Conservation (phyloP, 2,797 vertebrate genomes). For the Avahi laniger region DNA sequence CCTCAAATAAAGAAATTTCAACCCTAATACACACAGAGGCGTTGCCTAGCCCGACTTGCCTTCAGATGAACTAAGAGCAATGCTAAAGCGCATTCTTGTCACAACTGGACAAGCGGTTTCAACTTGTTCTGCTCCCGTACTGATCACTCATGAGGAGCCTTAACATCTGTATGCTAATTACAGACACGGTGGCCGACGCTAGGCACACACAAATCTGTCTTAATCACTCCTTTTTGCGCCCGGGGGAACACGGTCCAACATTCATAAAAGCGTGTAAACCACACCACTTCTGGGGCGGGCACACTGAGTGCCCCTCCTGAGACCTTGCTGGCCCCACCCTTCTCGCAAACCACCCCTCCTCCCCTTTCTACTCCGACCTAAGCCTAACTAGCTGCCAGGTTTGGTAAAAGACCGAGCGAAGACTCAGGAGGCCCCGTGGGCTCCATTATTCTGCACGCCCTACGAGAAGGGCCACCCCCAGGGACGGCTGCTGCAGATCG, state of each 20-base stretch:
- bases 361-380: background rate
- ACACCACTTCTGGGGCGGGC: conserved; percentile 36
- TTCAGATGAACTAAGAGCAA: conserved; percentile 55
- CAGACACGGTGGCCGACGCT: conserved; percentile 33
- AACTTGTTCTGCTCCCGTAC: conserved; percentile 64
- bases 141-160: conserved; percentile 48
- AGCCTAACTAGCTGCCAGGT: conserved; percentile 52
- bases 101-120: conserved; percentile 67
- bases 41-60: background rate
- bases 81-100: conserved; percentile 60
- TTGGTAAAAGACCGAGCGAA: conserved; percentile 63
- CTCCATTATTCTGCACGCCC: conserved; percentile 66
- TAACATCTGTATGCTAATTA: conserved; percentile 62
- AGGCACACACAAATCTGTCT: conserved; percentile 50
- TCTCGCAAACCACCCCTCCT: conserved; percentile 14
- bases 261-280: conserved; percentile 25
- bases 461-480: conserved; percentile 23
- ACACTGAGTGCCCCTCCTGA: conserved; percentile 38
- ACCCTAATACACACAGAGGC: conserved; percentile 44
- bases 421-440: conserved; percentile 67
- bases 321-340: conserved; percentile 57
- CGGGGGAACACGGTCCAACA: conserved; percentile 31
- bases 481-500: conserved; percentile 53
- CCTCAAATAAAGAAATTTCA: conserved; percentile 60
- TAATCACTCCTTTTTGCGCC: conserved; percentile 9